Evolutionary conservation across 2,797 vertebrate species (phyloP).

Genomic region (Intellagama lesueurii): DNA sequence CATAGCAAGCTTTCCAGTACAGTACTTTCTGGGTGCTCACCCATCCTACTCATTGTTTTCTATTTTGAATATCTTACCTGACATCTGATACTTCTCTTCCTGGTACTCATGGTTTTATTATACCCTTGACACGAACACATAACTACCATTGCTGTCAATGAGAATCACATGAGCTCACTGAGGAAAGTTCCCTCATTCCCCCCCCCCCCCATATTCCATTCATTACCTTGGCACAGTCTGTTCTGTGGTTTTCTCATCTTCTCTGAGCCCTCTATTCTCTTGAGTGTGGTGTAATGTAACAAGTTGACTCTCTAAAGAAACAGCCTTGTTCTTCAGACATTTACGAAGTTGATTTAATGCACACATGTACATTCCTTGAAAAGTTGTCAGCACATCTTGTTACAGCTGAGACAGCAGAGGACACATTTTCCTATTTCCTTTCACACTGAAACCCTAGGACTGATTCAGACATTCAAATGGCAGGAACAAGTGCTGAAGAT

Average conservation of each 20-base stretch:
- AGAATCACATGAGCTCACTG: slow-evolving; percentile 58
- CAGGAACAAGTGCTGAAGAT: background rate
- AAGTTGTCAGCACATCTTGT: slow-evolving; percentile 43
- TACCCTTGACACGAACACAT: slow-evolving; percentile 54
- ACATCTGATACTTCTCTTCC: slow-evolving; percentile 62
- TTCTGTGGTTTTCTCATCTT: slow-evolving; percentile 61
- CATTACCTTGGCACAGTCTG: slow-evolving; percentile 60
- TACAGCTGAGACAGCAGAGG: background rate
- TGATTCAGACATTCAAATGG: background rate
- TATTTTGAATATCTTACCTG: slow-evolving; percentile 44
- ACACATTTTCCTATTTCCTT: slow-evolving; percentile 27
- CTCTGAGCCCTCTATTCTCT: slow-evolving; percentile 34
- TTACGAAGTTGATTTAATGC: slow-evolving; percentile 53
- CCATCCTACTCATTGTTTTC: slow-evolving; percentile 46
- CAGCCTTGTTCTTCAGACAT: slow-evolving; percentile 60
- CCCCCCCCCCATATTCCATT: slow-evolving; percentile 24
- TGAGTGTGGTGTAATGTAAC: slow-evolving; percentile 36
- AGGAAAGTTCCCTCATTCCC: slow-evolving; percentile 57
- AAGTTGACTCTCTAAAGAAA: slow-evolving; percentile 62
- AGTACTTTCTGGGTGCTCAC: slow-evolving; percentile 56
- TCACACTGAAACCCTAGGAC: background rate
- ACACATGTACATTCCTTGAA: background rate
- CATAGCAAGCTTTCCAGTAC: slow-evolving; percentile 44
- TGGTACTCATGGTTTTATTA: slow-evolving; percentile 47
- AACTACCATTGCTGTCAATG: slow-evolving; percentile 66